These are phyloP conservation scores for Drosophila biarmipes DNA, from an alignment of 1,140 invertebrate genomes.

Conservation along the genomic window DNA sequence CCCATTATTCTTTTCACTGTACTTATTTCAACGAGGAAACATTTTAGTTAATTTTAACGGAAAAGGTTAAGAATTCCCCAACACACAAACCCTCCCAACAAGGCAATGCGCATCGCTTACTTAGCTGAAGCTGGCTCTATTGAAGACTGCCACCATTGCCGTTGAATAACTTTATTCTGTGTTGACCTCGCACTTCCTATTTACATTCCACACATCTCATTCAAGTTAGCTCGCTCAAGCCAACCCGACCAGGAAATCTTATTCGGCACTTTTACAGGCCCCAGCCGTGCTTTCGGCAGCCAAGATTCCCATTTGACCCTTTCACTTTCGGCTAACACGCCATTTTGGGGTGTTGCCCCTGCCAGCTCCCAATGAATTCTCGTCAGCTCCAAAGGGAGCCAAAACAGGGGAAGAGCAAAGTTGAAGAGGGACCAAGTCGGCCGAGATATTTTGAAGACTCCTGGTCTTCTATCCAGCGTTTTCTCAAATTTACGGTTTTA, in stretches of 20 bases:
- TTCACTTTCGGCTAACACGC: constrained; percentile 20
- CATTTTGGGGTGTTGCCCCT: constrained; percentile 7
- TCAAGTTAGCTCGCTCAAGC: constrained; percentile 23
- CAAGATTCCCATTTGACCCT: constrained; percentile 33
- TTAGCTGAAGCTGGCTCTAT: background rate
- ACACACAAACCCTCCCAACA: no score
- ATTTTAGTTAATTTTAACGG: no score
- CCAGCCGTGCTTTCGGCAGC: constrained; percentile 24
- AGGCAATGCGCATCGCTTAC: no score
- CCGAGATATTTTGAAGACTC: constrained; percentile 36
- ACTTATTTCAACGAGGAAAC: no score
- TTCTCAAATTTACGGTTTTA: constrained; percentile 42
- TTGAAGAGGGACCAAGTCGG: constrained; percentile 10
- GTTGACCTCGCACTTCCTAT: constrained; percentile 13
- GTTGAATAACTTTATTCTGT: constrained; percentile 29
- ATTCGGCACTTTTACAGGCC: constrained; percentile 27
- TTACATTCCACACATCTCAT: constrained; percentile 22
- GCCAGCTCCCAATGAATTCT: constrained; percentile 34
- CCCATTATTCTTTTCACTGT: background rate
- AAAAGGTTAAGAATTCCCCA: no score
- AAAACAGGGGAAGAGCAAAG: constrained; percentile 12
- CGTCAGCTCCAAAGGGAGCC: constrained; percentile 3
- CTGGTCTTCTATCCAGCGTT: constrained; percentile 3
- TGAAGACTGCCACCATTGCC: constrained; percentile 5
- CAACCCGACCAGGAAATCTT: constrained; percentile 18